phyloP scores from a whole-genome alignment of 1,140 invertebrate genomes.

The Nylanderia fulva region DNA sequence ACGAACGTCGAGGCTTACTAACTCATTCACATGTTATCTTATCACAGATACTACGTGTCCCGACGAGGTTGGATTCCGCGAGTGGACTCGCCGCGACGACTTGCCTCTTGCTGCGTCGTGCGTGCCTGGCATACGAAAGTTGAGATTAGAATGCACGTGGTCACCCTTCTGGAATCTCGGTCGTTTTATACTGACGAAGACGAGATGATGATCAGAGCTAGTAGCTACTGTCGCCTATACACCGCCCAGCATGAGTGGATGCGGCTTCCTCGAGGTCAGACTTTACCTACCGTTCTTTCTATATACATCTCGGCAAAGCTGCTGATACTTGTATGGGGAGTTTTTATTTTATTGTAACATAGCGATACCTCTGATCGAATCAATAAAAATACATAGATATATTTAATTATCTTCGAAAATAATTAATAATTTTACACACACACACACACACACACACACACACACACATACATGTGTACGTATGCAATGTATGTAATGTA shows the following conservation, averaged over 20 bases:
- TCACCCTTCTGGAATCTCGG: conserved; percentile 76
- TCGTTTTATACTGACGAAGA: conserved; percentile 27
- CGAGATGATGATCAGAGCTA: background rate
- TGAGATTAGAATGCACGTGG: conserved; percentile 85
- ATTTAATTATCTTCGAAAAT: background rate
- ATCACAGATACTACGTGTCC: conserved; percentile 77
- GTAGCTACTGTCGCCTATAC: background rate
- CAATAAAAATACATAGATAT: background rate
- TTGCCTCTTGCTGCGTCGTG: conserved; percentile 65
- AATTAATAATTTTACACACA: background rate
- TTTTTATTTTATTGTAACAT: background rate
- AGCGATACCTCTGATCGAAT: background rate
- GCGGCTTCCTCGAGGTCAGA: background rate
- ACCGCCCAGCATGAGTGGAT: background rate
- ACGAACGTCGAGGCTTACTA: background rate
- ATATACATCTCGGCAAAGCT: no score
- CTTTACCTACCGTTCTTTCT: background rate
- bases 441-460: no score
- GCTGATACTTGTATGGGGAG: background rate
- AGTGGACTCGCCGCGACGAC: conserved; percentile 47
- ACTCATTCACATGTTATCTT: conserved; percentile 54
- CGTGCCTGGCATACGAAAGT: conserved; percentile 77
- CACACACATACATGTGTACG: no score
- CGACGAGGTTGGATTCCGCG: conserved; percentile 72
- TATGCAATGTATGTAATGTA: no score